Base-by-base conservation (phyloP, 2,888 invertebrate species). In the Cephus sareptanus region DNA sequence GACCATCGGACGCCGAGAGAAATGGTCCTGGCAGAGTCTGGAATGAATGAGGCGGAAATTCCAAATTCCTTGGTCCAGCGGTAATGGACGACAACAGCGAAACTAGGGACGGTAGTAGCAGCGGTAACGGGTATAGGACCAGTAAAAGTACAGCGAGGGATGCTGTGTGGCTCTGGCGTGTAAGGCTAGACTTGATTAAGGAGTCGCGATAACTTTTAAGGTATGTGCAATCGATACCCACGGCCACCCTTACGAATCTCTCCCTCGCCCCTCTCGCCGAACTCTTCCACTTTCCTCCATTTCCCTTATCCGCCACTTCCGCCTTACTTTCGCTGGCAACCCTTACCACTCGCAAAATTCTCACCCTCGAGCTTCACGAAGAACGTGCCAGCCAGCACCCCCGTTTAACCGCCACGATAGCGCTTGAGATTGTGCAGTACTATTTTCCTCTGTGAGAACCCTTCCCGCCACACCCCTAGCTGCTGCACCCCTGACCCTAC, bases 181-280 rank as follows among this genome's bases (percentile, higher is more conserved):
- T 30, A 70, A 30, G 15, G 70, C 70, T 30, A 12, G 70, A 30
- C 70, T 70, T 70, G 70, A 70, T 70, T 70, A 70, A 70, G 70
- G 70, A 30, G 70, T 70, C 70, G 31, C 70, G 70, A 70, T 70
- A 70, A 70, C 30, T 70, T 70, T 70, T 70, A 70, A 70, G 70
- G 70, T 70, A 70, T 70, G 70, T 70, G 70, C 70, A 70, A 70
- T 70, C 70, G 70, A 70, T 70, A 70, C 15, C 30, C 70, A 31
- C 70, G 4, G 12, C 13, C 1, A 30, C 33, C 33, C 70, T 15
- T 33, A 15, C 70, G 31, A 30, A 31, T 33, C 15, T 33, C 70
- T 30, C 40, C 70, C 11, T 23, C 33, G 1, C 12, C 70, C 70
- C 33, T 70, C 70, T 6, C 70, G 70, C 11, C 70, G 70, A 31